Conservation (phyloP, 2,113 vertebrate species). For the Xenopus borealis region DNA sequence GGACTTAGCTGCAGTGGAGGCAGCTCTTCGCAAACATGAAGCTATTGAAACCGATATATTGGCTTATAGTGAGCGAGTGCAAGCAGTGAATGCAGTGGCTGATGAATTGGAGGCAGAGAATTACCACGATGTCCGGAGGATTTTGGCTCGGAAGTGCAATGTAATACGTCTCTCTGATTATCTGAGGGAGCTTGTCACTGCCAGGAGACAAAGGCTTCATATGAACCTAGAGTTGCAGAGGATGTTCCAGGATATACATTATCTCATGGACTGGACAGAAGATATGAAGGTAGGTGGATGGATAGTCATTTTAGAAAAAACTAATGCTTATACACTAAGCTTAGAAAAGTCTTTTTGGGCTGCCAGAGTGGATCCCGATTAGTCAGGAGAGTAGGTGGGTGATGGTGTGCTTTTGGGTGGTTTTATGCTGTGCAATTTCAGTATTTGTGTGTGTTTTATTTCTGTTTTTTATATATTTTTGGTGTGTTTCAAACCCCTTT, state of each 20-base stretch:
- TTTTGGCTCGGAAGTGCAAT: conserved; percentile 77
- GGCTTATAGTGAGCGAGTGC: conserved; percentile 88
- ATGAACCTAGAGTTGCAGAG: conserved; percentile 83
- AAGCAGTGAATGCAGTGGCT: conserved; percentile 84
- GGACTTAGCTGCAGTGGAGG: conserved; percentile 86
- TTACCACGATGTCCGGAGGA: conserved; percentile 84
- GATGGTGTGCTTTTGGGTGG: no score
- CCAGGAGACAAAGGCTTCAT: conserved; percentile 76
- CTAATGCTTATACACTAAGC: no score
- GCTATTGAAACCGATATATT: conserved; percentile 93
- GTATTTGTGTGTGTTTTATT: no score
- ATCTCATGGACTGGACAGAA: conserved; percentile 93
- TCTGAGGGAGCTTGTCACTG: conserved; percentile 80
- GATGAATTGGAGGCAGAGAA: conserved; percentile 82
- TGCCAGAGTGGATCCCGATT: no score
- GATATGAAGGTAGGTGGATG: conserved; percentile 83
- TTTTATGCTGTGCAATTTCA: no score
- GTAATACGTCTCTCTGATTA: conserved; percentile 88
- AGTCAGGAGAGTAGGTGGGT: no score
- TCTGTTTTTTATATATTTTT: no score
- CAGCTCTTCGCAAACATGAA: conserved; percentile 89
- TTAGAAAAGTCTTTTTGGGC: no score
- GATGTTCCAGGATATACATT: conserved; percentile 84
- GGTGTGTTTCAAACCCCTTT: no score
- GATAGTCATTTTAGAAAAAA: no score